A percentile compares a stretch with the other conserved stretches of the same genome.
phyloP scores from a whole-genome alignment of 2,113 vertebrate species.

The Anthoscopus minutus region DNA sequence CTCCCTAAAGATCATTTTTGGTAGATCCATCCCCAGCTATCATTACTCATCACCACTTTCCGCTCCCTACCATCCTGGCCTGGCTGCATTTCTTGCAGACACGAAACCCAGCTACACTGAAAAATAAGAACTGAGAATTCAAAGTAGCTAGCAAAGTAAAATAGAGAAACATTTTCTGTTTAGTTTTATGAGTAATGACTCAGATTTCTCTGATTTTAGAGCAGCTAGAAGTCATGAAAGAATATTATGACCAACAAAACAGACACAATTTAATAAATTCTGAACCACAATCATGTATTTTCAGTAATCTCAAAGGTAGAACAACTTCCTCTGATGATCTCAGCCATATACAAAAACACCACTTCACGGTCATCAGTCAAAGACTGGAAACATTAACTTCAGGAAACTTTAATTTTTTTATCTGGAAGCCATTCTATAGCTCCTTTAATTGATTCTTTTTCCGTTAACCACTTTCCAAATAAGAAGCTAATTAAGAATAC shows the following conservation, averaged over 20 bases:
- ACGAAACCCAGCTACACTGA: not conserved
- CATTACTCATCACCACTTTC: not conserved
- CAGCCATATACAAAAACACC: not conserved
- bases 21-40: not conserved
- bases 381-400: not conserved
- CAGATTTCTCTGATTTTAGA: not conserved
- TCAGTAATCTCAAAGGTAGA: not conserved
- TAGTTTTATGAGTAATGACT: not conserved
- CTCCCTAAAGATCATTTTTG: not conserved
- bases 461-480: not conserved
- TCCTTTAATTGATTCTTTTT: not conserved
- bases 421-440: not conserved
- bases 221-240: not conserved
- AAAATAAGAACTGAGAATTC: not conserved
- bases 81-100: not conserved
- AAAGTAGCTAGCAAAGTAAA: not conserved
- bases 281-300: not conserved
- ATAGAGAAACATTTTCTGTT: not conserved
- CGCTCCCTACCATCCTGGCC: not conserved
- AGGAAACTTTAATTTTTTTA: not conserved
- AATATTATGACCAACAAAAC: not conserved
- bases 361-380: not conserved
- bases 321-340: not conserved
- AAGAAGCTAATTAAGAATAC: not conserved
- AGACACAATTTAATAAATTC: not conserved